These are phyloP conservation scores for Parascotia fuliginaria DNA, from an alignment of 2,888 invertebrate species.

Conservation along the genomic window DNA sequence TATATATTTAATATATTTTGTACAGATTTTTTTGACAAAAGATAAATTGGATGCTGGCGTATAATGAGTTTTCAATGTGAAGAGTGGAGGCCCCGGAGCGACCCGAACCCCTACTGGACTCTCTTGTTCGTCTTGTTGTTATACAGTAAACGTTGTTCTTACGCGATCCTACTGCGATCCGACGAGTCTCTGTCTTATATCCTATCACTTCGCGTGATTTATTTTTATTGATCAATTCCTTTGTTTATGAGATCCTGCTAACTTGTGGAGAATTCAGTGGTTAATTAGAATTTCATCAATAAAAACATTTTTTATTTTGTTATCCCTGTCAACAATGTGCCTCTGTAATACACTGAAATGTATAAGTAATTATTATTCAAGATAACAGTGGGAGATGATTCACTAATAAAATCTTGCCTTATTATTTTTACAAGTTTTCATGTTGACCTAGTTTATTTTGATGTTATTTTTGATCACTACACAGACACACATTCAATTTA, in stretches of 20 bases:
- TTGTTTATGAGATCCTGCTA: conserved; percentile 84
- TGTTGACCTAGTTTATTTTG: conserved; percentile 55
- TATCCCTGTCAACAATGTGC: conserved; percentile 79
- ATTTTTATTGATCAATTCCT: conserved; percentile 80
- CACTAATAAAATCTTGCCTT: conserved; percentile 80
- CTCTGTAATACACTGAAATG: conserved; percentile 78
- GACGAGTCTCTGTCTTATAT: conserved; percentile 53
- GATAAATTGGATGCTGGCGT: conserved; percentile 87
- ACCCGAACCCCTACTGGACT: conserved; percentile 67
- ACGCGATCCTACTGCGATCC: conserved; percentile 56
- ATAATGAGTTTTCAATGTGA: conserved; percentile 83
- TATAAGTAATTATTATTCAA: conserved; percentile 71
- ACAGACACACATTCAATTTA: conserved; percentile 20
- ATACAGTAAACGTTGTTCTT: conserved; percentile 54
- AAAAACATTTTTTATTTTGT: conserved; percentile 84
- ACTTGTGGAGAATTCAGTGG: conserved; percentile 82
- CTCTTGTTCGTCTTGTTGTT: conserved; percentile 65
- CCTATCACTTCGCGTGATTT: conserved; percentile 55
- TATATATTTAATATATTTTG: conserved; percentile 87
- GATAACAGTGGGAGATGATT: conserved; percentile 78
- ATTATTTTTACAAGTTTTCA: conserved; percentile 75
- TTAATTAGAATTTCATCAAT: conserved; percentile 83
- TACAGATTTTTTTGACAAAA: conserved; percentile 87
- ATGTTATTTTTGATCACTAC: conserved; percentile 22
- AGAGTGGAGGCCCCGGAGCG: conserved; percentile 77